These are phyloP conservation scores for Arge pagana DNA, from an alignment of 2,888 invertebrate species.

Conservation along the genomic window DNA sequence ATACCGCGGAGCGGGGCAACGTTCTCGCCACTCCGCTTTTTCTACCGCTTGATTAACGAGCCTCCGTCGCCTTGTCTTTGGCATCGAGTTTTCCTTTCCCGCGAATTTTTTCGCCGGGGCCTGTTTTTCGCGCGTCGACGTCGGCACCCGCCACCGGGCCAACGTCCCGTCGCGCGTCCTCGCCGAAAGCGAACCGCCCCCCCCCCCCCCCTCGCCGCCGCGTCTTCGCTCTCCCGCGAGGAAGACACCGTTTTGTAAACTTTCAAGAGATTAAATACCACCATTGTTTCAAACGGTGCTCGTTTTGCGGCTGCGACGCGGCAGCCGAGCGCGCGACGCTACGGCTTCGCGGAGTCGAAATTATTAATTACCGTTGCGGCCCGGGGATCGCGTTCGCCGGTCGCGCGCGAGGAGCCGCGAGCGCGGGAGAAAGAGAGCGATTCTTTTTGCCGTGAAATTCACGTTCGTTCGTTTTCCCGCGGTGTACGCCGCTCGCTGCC, in stretches of 20 bases:
- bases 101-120: background rate
- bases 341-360: constrained; percentile 21
- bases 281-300: constrained; percentile 19
- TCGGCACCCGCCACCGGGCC: background rate
- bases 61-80: constrained; percentile 27
- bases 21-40: constrained; percentile 17
- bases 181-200: too few species aligned
- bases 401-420: constrained; percentile 6
- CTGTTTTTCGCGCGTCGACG: constrained; percentile 8
- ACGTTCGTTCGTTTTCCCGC: too few species aligned
- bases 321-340: constrained; percentile 16
- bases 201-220: background rate
- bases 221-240: background rate
- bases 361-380: constrained; percentile 45
- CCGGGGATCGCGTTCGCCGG: constrained; percentile 29
- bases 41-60: constrained; percentile 29
- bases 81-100: constrained; percentile 17
- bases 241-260: constrained; percentile 8
- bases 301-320: constrained; percentile 11
- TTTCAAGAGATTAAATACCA: constrained; percentile 22
- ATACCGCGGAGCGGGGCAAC: too few species aligned
- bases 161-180: background rate
- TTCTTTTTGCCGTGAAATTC: too few species aligned
- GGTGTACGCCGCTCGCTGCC: too few species aligned
- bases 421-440: background rate